These are phyloP conservation scores for Allacma fusca DNA, from an alignment of 2,888 invertebrate genomes.

Conservation along the genomic window DNA sequence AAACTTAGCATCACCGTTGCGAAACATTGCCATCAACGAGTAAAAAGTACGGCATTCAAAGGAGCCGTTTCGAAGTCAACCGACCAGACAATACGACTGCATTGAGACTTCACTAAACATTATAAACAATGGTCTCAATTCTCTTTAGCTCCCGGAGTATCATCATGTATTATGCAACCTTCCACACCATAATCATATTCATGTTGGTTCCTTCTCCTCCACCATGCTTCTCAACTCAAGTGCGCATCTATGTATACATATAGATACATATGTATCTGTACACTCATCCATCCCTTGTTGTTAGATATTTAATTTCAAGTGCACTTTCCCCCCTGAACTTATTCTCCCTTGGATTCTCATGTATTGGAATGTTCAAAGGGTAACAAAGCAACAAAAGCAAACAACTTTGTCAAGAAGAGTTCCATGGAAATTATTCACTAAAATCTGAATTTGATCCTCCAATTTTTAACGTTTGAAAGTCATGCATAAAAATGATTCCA, in stretches of 20 bases:
- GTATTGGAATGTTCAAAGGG: too few species aligned
- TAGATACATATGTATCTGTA: neutral
- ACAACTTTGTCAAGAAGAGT: too few species aligned
- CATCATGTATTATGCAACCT: slow-evolving; percentile 12
- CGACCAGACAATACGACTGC: slow-evolving; percentile 34
- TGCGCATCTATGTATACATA: too few species aligned
- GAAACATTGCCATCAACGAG: slow-evolving; percentile 9
- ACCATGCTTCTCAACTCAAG: neutral
- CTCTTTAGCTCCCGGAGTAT: neutral
- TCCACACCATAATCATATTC: slow-evolving; percentile 9
- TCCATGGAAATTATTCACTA: too few species aligned
- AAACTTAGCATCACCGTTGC: slow-evolving; percentile 16
- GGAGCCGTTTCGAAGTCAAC: slow-evolving; percentile 34
- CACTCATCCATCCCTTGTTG: neutral
- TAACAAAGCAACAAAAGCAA: too few species aligned
- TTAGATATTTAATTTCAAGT: too few species aligned
- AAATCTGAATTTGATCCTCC: too few species aligned
- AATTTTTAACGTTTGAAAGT: too few species aligned
- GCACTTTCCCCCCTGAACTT: too few species aligned
- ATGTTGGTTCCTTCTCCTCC: neutral
- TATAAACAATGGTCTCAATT: slow-evolving; percentile 16
- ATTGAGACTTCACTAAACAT: slow-evolving; percentile 16
- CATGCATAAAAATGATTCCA: too few species aligned
- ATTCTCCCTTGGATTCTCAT: too few species aligned
- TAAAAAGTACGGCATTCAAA: slow-evolving; percentile 22